Evolutionary conservation across 2,797 vertebrate species (phyloP).

Genomic region (Xenops minutus): DNA sequence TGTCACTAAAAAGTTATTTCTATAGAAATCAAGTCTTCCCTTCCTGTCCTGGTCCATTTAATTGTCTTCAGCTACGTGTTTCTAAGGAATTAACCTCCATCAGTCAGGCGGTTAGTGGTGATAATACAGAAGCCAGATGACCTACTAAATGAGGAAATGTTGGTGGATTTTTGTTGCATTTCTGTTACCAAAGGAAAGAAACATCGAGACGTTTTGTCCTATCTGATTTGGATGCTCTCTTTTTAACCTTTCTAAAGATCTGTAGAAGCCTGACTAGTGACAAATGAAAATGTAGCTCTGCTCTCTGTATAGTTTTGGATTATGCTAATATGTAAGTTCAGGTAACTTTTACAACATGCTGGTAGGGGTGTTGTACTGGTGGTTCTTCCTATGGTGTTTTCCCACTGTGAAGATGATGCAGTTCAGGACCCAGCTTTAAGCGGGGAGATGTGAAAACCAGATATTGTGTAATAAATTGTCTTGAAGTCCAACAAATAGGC

Average conservation of each 20-base stretch:
- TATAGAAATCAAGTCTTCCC: background rate
- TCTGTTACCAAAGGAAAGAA: background rate
- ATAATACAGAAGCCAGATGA: background rate
- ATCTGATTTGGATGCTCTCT: background rate
- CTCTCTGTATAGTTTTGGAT: background rate
- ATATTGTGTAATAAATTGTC: background rate
- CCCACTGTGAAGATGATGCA: conserved; percentile 3
- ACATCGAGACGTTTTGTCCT: background rate
- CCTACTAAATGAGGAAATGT: background rate
- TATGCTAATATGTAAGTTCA: background rate
- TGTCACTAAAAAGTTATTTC: background rate
- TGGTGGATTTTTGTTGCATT: background rate
- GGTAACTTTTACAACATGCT: background rate
- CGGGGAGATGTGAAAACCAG: background rate
- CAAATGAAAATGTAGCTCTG: background rate
- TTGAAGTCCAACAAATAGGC: background rate
- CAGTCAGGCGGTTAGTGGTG: background rate
- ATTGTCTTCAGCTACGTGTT: background rate
- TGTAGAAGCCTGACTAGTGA: background rate
- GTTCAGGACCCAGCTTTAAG: conserved; percentile 7
- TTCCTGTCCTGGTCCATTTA: background rate
- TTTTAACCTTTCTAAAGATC: background rate
- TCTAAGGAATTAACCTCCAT: background rate
- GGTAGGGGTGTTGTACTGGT: background rate
- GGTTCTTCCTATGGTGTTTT: conserved; percentile 1